phyloP scores from a whole-genome alignment of 2,888 invertebrate species.

The Xylota segnis region DNA sequence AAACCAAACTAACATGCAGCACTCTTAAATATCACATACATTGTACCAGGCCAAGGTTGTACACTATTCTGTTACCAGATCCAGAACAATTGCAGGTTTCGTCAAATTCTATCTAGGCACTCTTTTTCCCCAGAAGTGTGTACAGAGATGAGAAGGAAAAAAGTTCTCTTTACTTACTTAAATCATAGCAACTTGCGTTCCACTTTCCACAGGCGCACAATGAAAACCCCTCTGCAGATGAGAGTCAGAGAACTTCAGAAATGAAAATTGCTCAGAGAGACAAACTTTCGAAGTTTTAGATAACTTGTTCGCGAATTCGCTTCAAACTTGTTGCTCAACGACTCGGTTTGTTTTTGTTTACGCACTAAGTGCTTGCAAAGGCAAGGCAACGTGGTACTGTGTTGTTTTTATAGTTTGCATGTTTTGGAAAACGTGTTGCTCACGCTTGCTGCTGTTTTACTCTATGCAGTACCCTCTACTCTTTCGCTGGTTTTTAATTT shows the following conservation, averaged over 20 bases:
- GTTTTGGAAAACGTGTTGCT: conserved; percentile 71
- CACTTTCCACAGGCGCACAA: not conserved
- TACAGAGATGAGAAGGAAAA: too few relatives aligned
- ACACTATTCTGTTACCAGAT: too few relatives aligned
- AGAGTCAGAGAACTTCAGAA: not conserved
- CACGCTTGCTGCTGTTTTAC: conserved; percentile 46
- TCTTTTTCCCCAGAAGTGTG: too few relatives aligned
- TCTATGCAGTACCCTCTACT: not conserved
- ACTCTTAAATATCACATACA: too few relatives aligned
- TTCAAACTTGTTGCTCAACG: conserved; percentile 38
- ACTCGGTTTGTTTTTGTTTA: conserved; percentile 72
- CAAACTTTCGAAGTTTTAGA: conserved; percentile 25
- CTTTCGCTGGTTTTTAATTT: not conserved
- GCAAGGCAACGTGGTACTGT: conserved; percentile 43
- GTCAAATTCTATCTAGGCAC: too few relatives aligned
- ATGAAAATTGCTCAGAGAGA: not conserved
- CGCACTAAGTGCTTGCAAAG: conserved; percentile 19
- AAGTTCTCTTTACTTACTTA: too few relatives aligned
- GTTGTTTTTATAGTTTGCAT: conserved; percentile 55
- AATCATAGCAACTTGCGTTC: not conserved
- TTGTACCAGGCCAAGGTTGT: too few relatives aligned
- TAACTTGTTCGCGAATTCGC: conserved; percentile 41
- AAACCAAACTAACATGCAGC: too few relatives aligned
- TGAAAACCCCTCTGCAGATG: not conserved
- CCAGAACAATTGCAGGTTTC: too few relatives aligned